These are phyloP conservation scores for Leucozona laternaria DNA, from an alignment of 2,888 invertebrate species.

Conservation along the genomic window DNA sequence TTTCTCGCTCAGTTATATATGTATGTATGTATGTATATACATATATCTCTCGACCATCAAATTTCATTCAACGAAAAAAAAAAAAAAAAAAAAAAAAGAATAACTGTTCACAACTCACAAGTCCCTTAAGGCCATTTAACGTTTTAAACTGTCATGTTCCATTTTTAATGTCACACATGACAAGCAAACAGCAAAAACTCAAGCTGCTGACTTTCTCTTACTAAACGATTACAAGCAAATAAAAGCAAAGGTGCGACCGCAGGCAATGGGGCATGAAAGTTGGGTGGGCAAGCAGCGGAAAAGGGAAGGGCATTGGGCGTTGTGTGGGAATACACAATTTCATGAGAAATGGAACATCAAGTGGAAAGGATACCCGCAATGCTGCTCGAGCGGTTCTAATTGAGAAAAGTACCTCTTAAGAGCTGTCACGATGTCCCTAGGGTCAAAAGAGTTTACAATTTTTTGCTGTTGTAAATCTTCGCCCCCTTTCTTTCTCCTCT, in stretches of 20 bases:
- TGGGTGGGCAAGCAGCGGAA: not conserved
- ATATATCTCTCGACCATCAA: conserved; percentile 5
- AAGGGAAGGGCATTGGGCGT: not conserved
- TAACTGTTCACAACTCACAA: conserved; percentile 48
- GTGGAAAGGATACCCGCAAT: conserved; percentile 64
- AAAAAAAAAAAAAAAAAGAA: not conserved
- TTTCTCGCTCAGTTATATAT: too few relatives aligned
- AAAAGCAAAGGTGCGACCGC: conserved; percentile 53
- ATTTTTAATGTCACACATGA: conserved; percentile 62
- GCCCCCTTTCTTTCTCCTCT: not conserved
- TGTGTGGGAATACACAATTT: conserved; percentile 23
- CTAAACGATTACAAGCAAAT: conserved; percentile 64
- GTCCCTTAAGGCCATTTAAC: conserved; percentile 65
- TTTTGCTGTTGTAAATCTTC: conserved; percentile 19
- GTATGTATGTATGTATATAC: too few relatives aligned
- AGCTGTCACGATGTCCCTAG: conserved; percentile 64
- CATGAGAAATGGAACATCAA: conserved; percentile 53
- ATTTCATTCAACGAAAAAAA: conserved; percentile 5
- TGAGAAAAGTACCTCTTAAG: conserved; percentile 70
- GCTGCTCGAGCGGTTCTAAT: conserved; percentile 69
- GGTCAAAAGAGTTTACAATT: conserved; percentile 60
- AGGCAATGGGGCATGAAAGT: conserved; percentile 44
- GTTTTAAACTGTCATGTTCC: conserved; percentile 68
- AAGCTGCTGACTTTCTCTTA: conserved; percentile 32
- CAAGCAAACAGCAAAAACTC: conserved; percentile 35